Evolutionary conservation across 2,797 vertebrate species (phyloP).

Genomic region (Dendrocincla tyrannina): DNA sequence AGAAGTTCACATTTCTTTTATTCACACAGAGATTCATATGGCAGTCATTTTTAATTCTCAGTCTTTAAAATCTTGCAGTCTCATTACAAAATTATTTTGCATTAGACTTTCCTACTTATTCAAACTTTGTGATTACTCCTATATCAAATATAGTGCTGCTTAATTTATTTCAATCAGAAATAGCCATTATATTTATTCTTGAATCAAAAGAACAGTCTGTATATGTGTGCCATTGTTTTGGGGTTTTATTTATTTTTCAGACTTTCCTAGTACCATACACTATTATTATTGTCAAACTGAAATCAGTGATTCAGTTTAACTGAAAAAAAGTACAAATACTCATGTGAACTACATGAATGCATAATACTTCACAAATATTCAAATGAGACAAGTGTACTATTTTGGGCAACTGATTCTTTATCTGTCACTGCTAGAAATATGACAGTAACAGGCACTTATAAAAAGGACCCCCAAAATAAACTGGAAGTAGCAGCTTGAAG

Average conservation of each 20-base stretch:
- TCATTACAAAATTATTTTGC: not conserved
- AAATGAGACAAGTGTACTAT: not conserved
- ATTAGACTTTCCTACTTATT: not conserved
- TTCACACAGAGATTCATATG: not conserved
- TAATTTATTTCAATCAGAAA: not conserved
- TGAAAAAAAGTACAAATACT: not conserved
- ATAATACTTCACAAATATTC: not conserved
- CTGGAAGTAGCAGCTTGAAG: slow-evolving; percentile 52
- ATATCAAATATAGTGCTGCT: not conserved
- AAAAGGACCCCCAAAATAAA: slow-evolving; percentile 28
- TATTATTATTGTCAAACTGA: not conserved
- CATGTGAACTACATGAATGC: not conserved
- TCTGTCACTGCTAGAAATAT: not conserved
- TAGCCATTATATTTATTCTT: not conserved
- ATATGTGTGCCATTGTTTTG: not conserved
- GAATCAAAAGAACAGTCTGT: not conserved
- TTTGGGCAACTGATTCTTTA: not conserved
- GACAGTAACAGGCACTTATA: not conserved
- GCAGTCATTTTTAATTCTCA: not conserved
- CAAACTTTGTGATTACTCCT: not conserved
- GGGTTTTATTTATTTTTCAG: not conserved
- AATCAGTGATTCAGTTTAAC: not conserved
- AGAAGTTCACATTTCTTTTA: not conserved
- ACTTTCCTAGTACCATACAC: not conserved
- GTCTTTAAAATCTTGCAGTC: not conserved